Percentiles rank a stretch among this genome's conserved stretches.
phyloP scores from a whole-genome alignment of 2,797 vertebrate species.

The Urophycis tenuis region DNA sequence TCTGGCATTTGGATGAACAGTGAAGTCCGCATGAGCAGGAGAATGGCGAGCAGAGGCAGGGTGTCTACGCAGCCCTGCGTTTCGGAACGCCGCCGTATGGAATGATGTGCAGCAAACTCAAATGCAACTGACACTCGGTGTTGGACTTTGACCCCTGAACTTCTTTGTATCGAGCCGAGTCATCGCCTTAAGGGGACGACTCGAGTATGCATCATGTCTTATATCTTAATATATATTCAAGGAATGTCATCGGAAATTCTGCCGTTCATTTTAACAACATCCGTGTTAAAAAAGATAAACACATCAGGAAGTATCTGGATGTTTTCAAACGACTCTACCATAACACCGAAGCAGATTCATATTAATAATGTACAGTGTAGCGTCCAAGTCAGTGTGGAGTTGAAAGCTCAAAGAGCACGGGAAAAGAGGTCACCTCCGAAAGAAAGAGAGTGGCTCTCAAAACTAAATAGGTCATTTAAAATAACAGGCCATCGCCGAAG shows the following conservation, averaged over 20 bases:
- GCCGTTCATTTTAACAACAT: slow-evolving; percentile 26
- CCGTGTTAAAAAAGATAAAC: not conserved
- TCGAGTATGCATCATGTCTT: slow-evolving; percentile 42
- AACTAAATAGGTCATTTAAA: slow-evolving; percentile 55
- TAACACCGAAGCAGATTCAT: not conserved
- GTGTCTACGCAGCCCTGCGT: not conserved
- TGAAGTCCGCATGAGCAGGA: slow-evolving; percentile 3
- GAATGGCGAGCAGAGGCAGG: slow-evolving; percentile 42
- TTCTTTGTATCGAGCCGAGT: not conserved
- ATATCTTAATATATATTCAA: too few species aligned
- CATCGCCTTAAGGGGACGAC: slow-evolving; percentile 31
- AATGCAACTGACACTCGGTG: not conserved
- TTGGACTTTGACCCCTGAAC: not conserved
- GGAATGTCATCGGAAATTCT: slow-evolving; percentile 33
- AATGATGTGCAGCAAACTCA: not conserved
- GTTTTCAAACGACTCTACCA: not conserved
- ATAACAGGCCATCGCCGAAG: slow-evolving; percentile 59
- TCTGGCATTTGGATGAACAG: not conserved
- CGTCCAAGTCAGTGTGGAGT: slow-evolving; percentile 18
- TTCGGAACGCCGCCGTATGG: not conserved
- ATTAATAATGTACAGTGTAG: slow-evolving; percentile 1
- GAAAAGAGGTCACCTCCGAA: slow-evolving; percentile 29
- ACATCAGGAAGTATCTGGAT: not conserved
- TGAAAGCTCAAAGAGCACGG: slow-evolving; percentile 44
- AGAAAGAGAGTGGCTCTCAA: slow-evolving; percentile 7